Conservation (phyloP, 1,140 invertebrate genomes). For the Aphaenogaster rudis region DNA sequence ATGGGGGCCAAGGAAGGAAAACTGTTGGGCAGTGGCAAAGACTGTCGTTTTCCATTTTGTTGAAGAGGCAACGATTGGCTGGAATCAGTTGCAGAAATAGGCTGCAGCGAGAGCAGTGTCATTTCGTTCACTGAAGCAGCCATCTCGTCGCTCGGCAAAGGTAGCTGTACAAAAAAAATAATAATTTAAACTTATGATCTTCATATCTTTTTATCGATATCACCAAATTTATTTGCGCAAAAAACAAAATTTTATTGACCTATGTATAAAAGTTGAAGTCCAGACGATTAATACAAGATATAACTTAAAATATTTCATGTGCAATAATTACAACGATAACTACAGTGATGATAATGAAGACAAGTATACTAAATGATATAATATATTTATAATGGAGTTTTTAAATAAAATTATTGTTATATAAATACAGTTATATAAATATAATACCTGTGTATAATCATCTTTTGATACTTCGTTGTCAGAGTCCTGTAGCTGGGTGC, state of each 20-base stretch:
- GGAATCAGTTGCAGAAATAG: conserved; percentile 67
- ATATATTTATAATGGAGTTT: background rate
- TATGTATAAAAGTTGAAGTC: background rate
- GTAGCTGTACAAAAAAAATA: conserved; percentile 73
- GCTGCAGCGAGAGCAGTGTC: conserved; percentile 81
- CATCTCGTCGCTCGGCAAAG: conserved; percentile 81
- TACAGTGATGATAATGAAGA: background rate
- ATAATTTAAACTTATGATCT: conserved; percentile 22
- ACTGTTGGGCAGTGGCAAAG: conserved; percentile 62
- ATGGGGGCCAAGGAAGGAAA: conserved; percentile 82
- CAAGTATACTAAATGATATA: background rate
- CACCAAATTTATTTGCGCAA: background rate
- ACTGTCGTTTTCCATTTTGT: conserved; percentile 79
- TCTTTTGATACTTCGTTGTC: conserved; percentile 84
- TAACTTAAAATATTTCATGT: conserved; percentile 1
- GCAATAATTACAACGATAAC: background rate
- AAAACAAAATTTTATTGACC: background rate
- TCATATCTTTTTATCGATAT: background rate
- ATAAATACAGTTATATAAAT: background rate
- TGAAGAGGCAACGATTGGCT: conserved; percentile 71
- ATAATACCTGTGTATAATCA: conserved; percentile 80
- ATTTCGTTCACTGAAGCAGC: conserved; percentile 81
- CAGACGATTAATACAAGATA: background rate
- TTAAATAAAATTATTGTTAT: background rate
- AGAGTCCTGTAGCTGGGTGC: conserved; percentile 80